phyloP scores from a whole-genome alignment of 2,797 vertebrate species.

The Morus bassanus region DNA sequence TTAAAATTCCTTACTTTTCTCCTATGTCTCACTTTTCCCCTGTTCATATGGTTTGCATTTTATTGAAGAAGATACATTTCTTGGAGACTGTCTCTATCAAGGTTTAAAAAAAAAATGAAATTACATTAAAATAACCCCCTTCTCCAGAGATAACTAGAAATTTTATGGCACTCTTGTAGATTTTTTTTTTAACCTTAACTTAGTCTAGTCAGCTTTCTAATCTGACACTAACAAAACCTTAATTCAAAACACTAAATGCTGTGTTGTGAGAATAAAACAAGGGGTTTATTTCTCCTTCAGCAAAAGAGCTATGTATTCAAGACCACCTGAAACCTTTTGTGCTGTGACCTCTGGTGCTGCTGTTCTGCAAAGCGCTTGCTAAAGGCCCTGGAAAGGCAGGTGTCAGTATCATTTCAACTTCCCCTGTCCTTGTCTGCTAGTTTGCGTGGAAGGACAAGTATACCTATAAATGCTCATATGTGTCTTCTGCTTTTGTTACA shows the following conservation, averaged over 20 bases:
- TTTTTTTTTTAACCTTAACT: background rate
- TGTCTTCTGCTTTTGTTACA: background rate
- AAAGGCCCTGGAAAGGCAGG: background rate
- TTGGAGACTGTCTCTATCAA: background rate
- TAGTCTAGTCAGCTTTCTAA: conserved; percentile 11
- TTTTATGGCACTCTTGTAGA: background rate
- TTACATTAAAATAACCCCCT: background rate
- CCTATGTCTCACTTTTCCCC: background rate
- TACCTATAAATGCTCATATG: background rate
- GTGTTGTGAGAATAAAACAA: conserved; percentile 1
- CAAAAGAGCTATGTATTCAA: background rate
- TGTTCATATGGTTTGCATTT: background rate
- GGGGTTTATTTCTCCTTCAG: conserved; percentile 10
- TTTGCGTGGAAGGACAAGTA: background rate
- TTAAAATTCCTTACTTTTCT: background rate
- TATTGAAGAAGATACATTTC: background rate
- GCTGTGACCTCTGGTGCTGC: background rate
- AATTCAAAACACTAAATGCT: conserved; percentile 56
- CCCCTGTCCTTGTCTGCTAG: background rate
- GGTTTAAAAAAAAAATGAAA: background rate
- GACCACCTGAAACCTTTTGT: background rate
- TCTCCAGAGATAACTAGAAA: background rate
- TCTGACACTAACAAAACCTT: background rate
- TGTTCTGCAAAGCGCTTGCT: background rate
- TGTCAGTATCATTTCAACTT: conserved; percentile 1